Conservation (phyloP, 2,888 invertebrate species). For the Dioctria linearis region DNA sequence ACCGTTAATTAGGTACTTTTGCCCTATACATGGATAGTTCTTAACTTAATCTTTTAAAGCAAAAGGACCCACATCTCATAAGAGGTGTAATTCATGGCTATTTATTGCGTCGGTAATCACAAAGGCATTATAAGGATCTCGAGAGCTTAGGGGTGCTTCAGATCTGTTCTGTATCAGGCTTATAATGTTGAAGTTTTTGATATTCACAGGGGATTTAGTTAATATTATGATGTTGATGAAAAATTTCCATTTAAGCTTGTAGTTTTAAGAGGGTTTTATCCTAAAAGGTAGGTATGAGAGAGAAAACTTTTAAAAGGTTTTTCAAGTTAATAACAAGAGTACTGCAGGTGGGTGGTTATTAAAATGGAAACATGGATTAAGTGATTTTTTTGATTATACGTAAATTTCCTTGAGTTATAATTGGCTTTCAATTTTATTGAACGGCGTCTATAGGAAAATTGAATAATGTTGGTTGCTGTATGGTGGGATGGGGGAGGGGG, state of each 20-base stretch:
- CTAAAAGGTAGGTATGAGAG: too few relatives aligned
- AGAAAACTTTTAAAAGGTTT: too few relatives aligned
- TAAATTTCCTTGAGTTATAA: too few relatives aligned
- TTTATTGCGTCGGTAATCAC: conserved; percentile 25
- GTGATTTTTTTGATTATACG: too few relatives aligned
- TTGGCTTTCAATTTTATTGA: too few relatives aligned
- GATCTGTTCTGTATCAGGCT: conserved; percentile 11
- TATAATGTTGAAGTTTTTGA: conserved; percentile 10
- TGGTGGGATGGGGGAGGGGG: too few relatives aligned
- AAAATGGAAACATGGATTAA: too few relatives aligned
- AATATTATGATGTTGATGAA: conserved; percentile 12
- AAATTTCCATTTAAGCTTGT: neutral
- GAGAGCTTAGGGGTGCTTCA: neutral
- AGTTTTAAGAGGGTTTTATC: neutral
- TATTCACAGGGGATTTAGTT: conserved; percentile 7
- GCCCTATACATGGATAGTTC: conserved; percentile 3
- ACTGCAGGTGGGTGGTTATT: too few relatives aligned
- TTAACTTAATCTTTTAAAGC: conserved; percentile 20
- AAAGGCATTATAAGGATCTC: conserved; percentile 26
- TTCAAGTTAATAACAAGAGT: too few relatives aligned
- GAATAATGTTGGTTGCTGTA: too few relatives aligned
- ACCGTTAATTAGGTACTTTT: conserved; percentile 15
- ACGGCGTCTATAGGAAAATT: too few relatives aligned
- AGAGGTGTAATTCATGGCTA: conserved; percentile 10
- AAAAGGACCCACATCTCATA: conserved; percentile 14